Evolutionary conservation across 2,113 vertebrate genomes (phyloP).

Genomic region (Rattus rattus): DNA sequence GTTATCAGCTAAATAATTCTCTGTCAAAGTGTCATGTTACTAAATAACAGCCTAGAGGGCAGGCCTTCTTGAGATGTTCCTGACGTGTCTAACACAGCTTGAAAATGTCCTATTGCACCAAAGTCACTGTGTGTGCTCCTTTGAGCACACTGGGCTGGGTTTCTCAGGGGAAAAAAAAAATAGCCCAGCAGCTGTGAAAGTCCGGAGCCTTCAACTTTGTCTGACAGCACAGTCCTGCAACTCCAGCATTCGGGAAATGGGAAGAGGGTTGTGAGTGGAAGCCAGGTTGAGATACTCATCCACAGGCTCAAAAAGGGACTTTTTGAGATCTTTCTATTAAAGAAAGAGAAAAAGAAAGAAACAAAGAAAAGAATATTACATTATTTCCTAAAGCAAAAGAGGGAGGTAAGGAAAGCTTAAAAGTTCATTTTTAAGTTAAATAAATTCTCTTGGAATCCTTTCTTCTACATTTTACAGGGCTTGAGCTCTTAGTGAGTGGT

Average conservation of each 20-base stretch:
- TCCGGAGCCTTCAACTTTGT: background rate
- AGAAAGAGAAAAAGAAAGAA: background rate
- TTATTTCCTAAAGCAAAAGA: constrained; percentile 40
- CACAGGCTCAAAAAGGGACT: background rate
- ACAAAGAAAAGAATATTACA: background rate
- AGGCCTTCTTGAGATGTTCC: constrained; percentile 23
- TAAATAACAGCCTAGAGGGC: background rate
- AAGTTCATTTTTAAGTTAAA: background rate
- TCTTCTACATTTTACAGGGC: background rate
- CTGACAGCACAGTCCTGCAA: no score
- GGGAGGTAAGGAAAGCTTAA: background rate
- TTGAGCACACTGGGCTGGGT: background rate
- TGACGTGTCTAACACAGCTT: background rate
- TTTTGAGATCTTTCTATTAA: background rate
- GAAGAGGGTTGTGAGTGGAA: background rate
- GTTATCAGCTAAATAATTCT: constrained; percentile 26
- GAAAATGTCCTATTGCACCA: background rate
- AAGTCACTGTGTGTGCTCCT: background rate
- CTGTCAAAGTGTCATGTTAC: constrained; percentile 36
- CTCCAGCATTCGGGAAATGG: background rate
- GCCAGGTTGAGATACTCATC: background rate
- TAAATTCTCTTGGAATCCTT: constrained; percentile 2
- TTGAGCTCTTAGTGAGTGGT: background rate
- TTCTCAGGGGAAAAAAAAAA: background rate
- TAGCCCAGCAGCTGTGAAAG: constrained; percentile 21